Evolutionary conservation across 37 sponge, comb jelly and placozoan genomes (phyloP).

Genomic region (Beroe ovata): DNA sequence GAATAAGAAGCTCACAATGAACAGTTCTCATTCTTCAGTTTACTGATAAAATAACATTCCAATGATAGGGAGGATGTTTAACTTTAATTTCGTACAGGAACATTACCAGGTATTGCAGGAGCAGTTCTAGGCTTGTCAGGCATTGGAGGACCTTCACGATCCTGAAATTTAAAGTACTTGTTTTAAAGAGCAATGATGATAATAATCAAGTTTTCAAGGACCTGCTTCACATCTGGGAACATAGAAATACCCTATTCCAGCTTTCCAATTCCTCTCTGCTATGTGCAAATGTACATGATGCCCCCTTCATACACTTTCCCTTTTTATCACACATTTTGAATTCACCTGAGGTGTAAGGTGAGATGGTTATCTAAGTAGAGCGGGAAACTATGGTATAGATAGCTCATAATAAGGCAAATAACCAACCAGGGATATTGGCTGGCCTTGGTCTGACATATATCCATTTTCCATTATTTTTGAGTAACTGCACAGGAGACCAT

Average conservation of each 20-base stretch:
- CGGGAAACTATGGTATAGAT: too few relatives aligned
- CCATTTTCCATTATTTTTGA: slow-evolving; percentile 61
- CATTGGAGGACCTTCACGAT: slow-evolving; percentile 63
- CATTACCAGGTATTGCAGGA: slow-evolving; percentile 51
- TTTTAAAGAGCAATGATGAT: too few relatives aligned
- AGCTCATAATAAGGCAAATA: too few relatives aligned
- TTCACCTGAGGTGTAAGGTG: slow-evolving; percentile 2
- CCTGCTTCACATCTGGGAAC: too few relatives aligned
- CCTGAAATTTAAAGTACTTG: slow-evolving; percentile 17
- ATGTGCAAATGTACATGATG: slow-evolving; percentile 86
- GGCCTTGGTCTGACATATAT: slow-evolving; percentile 59
- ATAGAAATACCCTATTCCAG: slow-evolving; percentile 74
- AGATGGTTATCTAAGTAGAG: too few relatives aligned
- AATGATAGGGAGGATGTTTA: too few relatives aligned
- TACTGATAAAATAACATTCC: too few relatives aligned
- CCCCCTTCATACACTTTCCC: slow-evolving; percentile 74
- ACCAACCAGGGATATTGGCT: slow-evolving; percentile 46
- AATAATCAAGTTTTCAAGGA: too few relatives aligned
- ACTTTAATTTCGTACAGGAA: not conserved
- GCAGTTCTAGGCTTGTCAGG: slow-evolving; percentile 52
- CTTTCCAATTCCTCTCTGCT: slow-evolving; percentile 74
- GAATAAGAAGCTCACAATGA: too few relatives aligned
- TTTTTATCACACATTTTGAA: slow-evolving; percentile 72
- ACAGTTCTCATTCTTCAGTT: too few relatives aligned
- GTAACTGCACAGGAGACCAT: slow-evolving; percentile 57